Conservation (phyloP, 2,797 vertebrate genomes). For the Odontamblyopus rebecca region DNA sequence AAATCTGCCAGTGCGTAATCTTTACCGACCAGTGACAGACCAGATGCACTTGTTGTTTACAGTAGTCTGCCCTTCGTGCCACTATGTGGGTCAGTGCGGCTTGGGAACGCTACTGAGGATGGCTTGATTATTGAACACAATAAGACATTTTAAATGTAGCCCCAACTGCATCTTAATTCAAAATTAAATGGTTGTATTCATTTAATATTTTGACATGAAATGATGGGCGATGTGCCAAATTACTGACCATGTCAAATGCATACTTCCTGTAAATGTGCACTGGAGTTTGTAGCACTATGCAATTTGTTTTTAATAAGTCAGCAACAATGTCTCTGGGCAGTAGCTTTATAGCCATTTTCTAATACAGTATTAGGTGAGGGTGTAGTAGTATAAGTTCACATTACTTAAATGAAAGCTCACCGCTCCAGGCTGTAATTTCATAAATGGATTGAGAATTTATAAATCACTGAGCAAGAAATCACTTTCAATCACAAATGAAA, state of each 20-base stretch:
- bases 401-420: conserved; percentile 31
- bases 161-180: background rate
- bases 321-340: conserved; percentile 12
- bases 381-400: conserved; percentile 8
- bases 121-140: background rate
- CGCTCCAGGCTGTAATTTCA: conserved; percentile 27
- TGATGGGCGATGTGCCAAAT: too few species aligned
- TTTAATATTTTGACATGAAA: background rate
- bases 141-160: too few species aligned
- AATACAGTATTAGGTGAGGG: conserved; percentile 16
- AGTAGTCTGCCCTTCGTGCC: background rate
- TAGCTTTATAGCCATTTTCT: conserved; percentile 13
- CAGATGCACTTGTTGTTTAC: background rate
- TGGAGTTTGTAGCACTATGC: background rate
- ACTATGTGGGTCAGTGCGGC: background rate
- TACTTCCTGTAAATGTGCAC: background rate
- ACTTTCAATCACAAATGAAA: conserved; percentile 29
- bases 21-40: background rate
- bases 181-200: background rate
- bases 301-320: conserved; percentile 2
- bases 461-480: conserved; percentile 12
- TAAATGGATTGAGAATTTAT: conserved; percentile 36
- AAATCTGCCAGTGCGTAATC: background rate
- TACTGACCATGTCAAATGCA: background rate
- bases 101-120: background rate